Conservation (phyloP, 2,888 invertebrate genomes). For the Scaptomyza reducta region DNA sequence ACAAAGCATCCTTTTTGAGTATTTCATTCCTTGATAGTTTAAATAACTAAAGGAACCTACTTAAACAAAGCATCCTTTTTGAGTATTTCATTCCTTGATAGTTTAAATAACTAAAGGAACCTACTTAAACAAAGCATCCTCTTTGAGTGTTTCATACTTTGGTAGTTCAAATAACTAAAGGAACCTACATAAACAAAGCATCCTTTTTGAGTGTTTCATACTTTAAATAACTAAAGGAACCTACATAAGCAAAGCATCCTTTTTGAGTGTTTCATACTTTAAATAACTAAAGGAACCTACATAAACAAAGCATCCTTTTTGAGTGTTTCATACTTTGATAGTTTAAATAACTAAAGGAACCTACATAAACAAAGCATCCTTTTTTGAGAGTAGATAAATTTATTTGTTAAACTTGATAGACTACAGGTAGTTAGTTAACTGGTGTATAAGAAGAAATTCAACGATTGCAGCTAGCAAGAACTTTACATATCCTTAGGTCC, state of each 20-base stretch:
- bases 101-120: slow-evolving; percentile 64
- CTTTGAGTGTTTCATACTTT: no score
- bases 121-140: slow-evolving; percentile 23
- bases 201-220: no score
- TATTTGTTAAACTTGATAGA: slow-evolving; percentile 42
- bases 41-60: slow-evolving; percentile 61
- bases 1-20: no score
- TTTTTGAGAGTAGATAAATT: slow-evolving; percentile 6
- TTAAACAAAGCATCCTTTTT: slow-evolving; percentile 21
- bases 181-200: slow-evolving; percentile 38
- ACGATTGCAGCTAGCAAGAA: slow-evolving; percentile 56
- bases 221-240: slow-evolving; percentile 64
- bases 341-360: no score
- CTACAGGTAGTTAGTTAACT: slow-evolving; percentile 51
- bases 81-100: no score
- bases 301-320: slow-evolving; percentile 7
- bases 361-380: no score
- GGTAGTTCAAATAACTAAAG: slow-evolving; percentile 66
- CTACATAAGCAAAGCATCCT: slow-evolving; percentile 24
- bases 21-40: no score
- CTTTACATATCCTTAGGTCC: slow-evolving; percentile 1
- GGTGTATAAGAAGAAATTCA: slow-evolving; percentile 61
- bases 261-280: no score
- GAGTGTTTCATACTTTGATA: neutral
- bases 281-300: slow-evolving; percentile 61